These are phyloP conservation scores for Thera obeliscata DNA, from an alignment of 2,888 invertebrate species.

Conservation along the genomic window DNA sequence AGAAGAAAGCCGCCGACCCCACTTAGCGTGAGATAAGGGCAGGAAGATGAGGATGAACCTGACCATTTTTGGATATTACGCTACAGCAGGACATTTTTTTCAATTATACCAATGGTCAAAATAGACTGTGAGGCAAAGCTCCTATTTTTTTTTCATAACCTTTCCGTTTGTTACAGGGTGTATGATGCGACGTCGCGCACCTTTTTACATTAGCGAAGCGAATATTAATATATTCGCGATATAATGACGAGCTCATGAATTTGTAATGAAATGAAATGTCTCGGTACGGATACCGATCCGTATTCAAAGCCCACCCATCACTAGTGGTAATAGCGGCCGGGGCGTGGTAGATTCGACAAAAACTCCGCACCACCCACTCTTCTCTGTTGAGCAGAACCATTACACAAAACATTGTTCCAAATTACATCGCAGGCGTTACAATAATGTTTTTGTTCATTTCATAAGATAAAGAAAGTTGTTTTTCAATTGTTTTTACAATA, in stretches of 20 bases:
- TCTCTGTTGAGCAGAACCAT: conserved; percentile 68
- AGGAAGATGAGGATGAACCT: too few relatives aligned
- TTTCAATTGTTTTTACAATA: conserved; percentile 55
- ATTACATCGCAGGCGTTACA: conserved; percentile 72
- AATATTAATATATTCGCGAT: too few relatives aligned
- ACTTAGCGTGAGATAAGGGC: too few relatives aligned
- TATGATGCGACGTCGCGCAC: too few relatives aligned
- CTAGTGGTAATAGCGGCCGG: conserved; percentile 52
- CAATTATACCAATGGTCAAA: too few relatives aligned
- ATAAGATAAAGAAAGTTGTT: conserved; percentile 65
- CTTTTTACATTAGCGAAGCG: neutral
- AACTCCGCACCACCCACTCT: conserved; percentile 64
- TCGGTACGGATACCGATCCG: conserved; percentile 3
- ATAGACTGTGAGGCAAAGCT: too few relatives aligned
- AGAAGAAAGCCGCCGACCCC: too few relatives aligned
- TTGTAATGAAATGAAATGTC: neutral
- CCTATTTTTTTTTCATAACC: too few relatives aligned
- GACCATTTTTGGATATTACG: too few relatives aligned
- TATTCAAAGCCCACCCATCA: conserved; percentile 18
- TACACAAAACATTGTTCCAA: conserved; percentile 78
- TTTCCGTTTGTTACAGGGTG: too few relatives aligned
- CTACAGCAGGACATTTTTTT: too few relatives aligned
- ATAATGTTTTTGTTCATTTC: conserved; percentile 73
- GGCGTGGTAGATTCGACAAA: conserved; percentile 64
- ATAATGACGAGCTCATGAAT: neutral